Base-by-base conservation (phyloP, 2,888 invertebrate genomes). In the Standfussiana lucernea region DNA sequence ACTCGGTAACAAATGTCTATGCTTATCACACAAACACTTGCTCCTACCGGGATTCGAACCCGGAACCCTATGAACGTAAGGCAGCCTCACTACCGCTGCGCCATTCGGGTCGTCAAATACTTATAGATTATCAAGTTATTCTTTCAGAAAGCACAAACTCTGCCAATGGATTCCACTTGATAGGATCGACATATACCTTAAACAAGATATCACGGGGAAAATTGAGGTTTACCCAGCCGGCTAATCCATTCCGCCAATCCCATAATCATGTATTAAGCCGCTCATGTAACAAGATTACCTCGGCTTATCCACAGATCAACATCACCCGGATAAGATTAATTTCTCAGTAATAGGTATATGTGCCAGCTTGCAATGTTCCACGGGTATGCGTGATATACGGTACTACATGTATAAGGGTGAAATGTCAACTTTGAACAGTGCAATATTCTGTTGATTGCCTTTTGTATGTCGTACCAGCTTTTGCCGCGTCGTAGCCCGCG, bases 261-360 rank as follows among this genome's bases (percentile, higher is more conserved):
- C n/a, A n/a, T 53, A 50, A 71, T 61, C 59, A 1, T 24, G 64
- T 71, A 56, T 47, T 50, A 78, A 66, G 50, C 72, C 72, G 42
- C 42, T 4, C 66, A 45, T 37, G 32, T 73, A 53, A 72, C 21
- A 6, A 72, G 80, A 53, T 67, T 45, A 80, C 35, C 45, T 64
- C 59, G n/a, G 11, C 45, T 47, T 45, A 67, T 61, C n/a, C 59
- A 7, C 15, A 72, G 21, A 80, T 62, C n/a, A n/a, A 8, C 64
- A 32, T 42, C 64, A 47, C 42, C 28, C 18, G 4, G 21, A 45
- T 56, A 1, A 64, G 24, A 75, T 75, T 75, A 56, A 56, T 65
- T 45, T 56, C 45, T 45, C 75, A 65, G 64, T 28, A 42, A 45
- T 47, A 64, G n/a, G n/a, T 64, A 40, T 37, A 59, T n/a, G n/a